These are phyloP conservation scores for Eurytoma californica DNA, from an alignment of 2,888 invertebrate genomes.

Conservation along the genomic window DNA sequence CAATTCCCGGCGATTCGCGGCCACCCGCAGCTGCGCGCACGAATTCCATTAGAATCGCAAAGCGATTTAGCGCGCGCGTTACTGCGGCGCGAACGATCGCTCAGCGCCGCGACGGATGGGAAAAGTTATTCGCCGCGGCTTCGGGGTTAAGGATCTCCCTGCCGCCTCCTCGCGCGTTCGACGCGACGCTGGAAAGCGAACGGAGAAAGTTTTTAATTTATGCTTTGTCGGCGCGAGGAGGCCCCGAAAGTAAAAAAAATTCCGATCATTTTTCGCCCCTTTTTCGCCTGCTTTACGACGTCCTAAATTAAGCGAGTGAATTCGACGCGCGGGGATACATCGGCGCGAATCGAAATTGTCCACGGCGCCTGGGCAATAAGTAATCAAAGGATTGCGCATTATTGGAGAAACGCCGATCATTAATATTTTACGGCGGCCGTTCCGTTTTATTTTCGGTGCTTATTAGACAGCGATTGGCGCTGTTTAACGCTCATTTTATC, in stretches of 20 bases:
- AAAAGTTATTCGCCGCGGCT: conserved; percentile 12
- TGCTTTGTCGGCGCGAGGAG: conserved; percentile 34
- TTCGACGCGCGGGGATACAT: conserved; percentile 31
- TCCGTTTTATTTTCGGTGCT: too few relatives aligned
- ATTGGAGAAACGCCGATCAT: too few relatives aligned
- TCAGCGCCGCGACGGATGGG: conserved; percentile 25
- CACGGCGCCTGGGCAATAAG: neutral
- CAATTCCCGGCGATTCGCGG: neutral
- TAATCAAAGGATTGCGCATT: too few relatives aligned
- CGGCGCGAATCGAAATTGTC: conserved; percentile 45
- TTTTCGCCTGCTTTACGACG: conserved; percentile 34
- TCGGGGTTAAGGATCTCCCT: neutral
- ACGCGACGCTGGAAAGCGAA: neutral
- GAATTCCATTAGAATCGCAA: conserved; percentile 25
- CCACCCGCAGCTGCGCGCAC: conserved; percentile 3
- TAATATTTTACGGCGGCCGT: too few relatives aligned
- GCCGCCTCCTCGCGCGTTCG: neutral
- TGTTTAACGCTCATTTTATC: too few relatives aligned
- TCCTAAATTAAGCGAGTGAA: conserved; percentile 49
- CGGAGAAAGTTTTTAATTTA: conserved; percentile 55
- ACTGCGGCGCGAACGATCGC: conserved; percentile 23
- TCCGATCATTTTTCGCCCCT: conserved; percentile 35
- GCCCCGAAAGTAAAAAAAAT: conserved; percentile 21
- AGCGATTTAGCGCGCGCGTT: conserved; percentile 6
- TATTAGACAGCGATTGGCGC: too few relatives aligned